Conservation (phyloP, 2,888 invertebrate species). For the Chrysina gloriosa region DNA sequence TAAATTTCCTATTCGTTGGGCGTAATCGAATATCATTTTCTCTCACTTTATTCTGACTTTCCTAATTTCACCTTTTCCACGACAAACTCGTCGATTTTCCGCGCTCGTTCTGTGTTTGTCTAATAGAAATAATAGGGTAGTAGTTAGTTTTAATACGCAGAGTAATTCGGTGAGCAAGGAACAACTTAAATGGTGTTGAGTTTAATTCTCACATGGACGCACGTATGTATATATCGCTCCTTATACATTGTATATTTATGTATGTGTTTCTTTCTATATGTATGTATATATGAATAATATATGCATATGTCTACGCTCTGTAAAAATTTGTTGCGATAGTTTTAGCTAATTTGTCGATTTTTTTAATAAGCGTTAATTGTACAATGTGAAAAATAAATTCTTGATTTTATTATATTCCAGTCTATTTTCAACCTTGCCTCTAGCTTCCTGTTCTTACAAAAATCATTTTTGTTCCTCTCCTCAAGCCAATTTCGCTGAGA, state of each 20-base stretch:
- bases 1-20: neutral
- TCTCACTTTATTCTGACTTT: neutral
- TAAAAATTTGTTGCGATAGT: slow-evolving; percentile 12
- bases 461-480: too few species aligned
- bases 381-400: slow-evolving; percentile 31
- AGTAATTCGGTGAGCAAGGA: neutral
- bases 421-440: too few species aligned
- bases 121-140: neutral
- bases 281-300: slow-evolving; percentile 20
- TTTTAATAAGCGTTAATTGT: slow-evolving; percentile 25
- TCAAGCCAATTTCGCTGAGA: too few species aligned
- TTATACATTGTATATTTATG: slow-evolving; percentile 31
- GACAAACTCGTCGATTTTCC: neutral
- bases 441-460: too few species aligned
- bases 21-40: neutral
- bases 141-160: neutral
- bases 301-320: neutral
- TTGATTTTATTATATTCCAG: slow-evolving; percentile 29
- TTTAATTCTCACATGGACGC: slow-evolving; percentile 22
- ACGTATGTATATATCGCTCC: slow-evolving; percentile 33
- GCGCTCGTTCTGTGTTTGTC: too few species aligned
- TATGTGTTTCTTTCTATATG: slow-evolving; percentile 12
- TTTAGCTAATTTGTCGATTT: slow-evolving; percentile 27
- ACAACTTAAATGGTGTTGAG: neutral
- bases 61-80: neutral